These are phyloP conservation scores for Diuraphis noxia DNA, from an alignment of 1,140 invertebrate genomes.

Conservation along the genomic window DNA sequence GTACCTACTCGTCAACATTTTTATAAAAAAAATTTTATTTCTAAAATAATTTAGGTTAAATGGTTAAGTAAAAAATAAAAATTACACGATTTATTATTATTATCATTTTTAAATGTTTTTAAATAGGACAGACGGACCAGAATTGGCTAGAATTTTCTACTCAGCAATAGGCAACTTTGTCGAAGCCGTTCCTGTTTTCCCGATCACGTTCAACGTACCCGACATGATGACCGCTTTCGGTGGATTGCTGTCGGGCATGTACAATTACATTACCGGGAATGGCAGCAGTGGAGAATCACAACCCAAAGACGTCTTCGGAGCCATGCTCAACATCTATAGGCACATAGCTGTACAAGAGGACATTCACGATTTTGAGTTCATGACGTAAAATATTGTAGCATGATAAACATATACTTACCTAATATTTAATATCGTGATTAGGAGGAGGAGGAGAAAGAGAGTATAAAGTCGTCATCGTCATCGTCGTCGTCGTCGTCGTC, in stretches of 20 bases:
- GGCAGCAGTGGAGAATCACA: not conserved
- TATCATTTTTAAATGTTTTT: not conserved
- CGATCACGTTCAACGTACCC: slow-evolving; percentile 50
- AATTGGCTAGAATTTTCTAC: slow-evolving; percentile 46
- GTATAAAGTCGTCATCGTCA: not conserved
- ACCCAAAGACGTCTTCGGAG: slow-evolving; percentile 33
- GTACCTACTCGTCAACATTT: not conserved
- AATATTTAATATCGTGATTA: not conserved
- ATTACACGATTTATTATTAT: not conserved
- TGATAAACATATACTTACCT: not conserved
- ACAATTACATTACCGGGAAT: slow-evolving; percentile 26
- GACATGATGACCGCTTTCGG: slow-evolving; percentile 38
- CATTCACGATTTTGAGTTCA: slow-evolving; percentile 37
- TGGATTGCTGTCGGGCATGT: slow-evolving; percentile 43
- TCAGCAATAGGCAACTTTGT: slow-evolving; percentile 40
- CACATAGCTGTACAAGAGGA: slow-evolving; percentile 44
- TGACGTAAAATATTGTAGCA: not conserved
- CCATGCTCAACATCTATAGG: slow-evolving; percentile 21
- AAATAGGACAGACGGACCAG: slow-evolving; percentile 24
- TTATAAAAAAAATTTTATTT: not conserved
- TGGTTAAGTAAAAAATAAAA: not conserved
- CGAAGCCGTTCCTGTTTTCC: slow-evolving; percentile 3
- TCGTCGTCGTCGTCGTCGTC: not conserved
- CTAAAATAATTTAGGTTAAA: not conserved
- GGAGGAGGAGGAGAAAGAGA: not conserved